These are phyloP conservation scores for Bimastos eiseni DNA, from an alignment of 2,888 invertebrate genomes.

Conservation along the genomic window DNA sequence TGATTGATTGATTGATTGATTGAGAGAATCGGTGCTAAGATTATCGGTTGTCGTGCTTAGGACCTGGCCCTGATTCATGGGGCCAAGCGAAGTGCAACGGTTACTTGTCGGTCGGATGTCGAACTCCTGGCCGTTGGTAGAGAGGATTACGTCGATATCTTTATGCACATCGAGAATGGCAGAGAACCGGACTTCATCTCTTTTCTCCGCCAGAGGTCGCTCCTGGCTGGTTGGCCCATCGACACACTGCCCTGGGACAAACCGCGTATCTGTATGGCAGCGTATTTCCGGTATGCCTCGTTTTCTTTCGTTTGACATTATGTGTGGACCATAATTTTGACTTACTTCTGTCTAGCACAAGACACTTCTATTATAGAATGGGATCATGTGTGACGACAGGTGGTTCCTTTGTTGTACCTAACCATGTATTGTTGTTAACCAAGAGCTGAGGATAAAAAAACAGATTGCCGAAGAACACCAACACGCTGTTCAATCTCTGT, in stretches of 20 bases:
- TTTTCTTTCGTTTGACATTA: background rate
- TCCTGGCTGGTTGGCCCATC: slow-evolving; percentile 57
- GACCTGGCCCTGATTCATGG: slow-evolving; percentile 60
- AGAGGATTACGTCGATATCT: slow-evolving; percentile 70
- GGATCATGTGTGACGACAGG: background rate
- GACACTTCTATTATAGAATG: background rate
- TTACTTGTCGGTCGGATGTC: slow-evolving; percentile 57
- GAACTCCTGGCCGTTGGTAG: slow-evolving; percentile 70
- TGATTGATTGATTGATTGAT: too few relatives aligned
- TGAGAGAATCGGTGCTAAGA: too few relatives aligned
- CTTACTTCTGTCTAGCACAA: too few relatives aligned
- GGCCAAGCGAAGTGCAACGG: slow-evolving; percentile 57
- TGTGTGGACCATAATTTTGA: background rate
- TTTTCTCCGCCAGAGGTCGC: slow-evolving; percentile 52
- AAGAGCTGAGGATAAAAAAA: too few relatives aligned
- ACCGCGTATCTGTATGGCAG: slow-evolving; percentile 57
- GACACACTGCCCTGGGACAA: slow-evolving; percentile 55
- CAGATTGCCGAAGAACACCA: background rate
- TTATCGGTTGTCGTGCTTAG: slow-evolving; percentile 44
- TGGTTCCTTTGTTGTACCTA: too few relatives aligned
- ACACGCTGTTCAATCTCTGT: background rate
- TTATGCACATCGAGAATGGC: slow-evolving; percentile 57
- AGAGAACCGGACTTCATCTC: slow-evolving; percentile 58
- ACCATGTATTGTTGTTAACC: too few relatives aligned
- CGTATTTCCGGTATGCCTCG: slow-evolving; percentile 55